Evolutionary conservation across 1,140 invertebrate species (phyloP).

Genomic region (Nylanderia fulva): DNA sequence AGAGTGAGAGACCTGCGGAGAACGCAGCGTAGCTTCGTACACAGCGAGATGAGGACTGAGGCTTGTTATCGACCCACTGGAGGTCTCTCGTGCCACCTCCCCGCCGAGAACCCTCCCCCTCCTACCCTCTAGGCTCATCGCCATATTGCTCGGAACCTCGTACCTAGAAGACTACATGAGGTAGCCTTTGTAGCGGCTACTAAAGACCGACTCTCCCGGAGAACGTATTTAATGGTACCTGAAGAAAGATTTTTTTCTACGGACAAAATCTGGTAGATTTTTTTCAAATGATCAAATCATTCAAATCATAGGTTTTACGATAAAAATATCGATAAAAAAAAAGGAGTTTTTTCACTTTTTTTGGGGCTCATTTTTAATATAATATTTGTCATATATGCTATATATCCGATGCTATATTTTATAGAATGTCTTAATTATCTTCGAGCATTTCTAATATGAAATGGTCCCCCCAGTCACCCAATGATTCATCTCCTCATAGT

Average conservation of each 20-base stretch:
- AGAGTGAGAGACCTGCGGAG: slow-evolving; percentile 5
- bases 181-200: neutral
- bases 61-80: slow-evolving; percentile 80
- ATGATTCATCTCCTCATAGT: neutral
- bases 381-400: neutral
- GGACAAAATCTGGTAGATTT: neutral
- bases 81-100: slow-evolving; percentile 52
- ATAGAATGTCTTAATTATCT: neutral
- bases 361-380: neutral
- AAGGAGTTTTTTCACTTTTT: neutral
- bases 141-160: slow-evolving; percentile 54
- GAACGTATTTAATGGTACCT: neutral
- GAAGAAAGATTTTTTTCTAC: neutral
- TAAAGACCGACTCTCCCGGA: neutral
- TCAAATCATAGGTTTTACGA: neutral
- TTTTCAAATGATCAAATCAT: neutral
- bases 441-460: neutral
- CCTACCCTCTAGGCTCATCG: slow-evolving; percentile 32
- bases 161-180: neutral
- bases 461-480: neutral
- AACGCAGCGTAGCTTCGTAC: slow-evolving; percentile 65
- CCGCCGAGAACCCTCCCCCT: slow-evolving; percentile 24
- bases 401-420: neutral
- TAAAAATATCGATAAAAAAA: neutral
- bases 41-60: slow-evolving; percentile 80